Evolutionary conservation across 2,888 invertebrate genomes (phyloP).

Genomic region (Macaria notata): DNA sequence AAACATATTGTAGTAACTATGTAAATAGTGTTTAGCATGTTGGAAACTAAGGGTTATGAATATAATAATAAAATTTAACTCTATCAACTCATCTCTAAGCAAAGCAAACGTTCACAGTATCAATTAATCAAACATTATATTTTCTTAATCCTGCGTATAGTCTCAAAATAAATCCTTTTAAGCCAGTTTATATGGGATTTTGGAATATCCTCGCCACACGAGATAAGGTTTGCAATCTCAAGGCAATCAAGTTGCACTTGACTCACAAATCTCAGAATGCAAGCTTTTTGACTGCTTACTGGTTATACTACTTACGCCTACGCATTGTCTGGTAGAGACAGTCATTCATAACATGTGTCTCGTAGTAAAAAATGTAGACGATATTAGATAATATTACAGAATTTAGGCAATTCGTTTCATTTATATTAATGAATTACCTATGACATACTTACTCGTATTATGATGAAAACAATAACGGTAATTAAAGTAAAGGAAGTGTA

Average conservation of each 20-base stretch:
- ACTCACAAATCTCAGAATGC: slow-evolving; percentile 41
- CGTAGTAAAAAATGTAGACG: slow-evolving; percentile 13
- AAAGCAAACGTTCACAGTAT: too few species aligned
- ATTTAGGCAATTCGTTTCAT: neutral
- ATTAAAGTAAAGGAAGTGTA: too few species aligned
- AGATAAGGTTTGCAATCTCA: slow-evolving; percentile 25
- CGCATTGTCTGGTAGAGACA: slow-evolving; percentile 12
- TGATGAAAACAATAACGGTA: too few species aligned
- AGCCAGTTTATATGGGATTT: slow-evolving; percentile 1
- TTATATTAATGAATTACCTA: too few species aligned
- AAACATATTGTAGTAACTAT: too few species aligned
- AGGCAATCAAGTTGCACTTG: slow-evolving; percentile 42
- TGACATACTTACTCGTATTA: too few species aligned
- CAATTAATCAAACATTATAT: too few species aligned
- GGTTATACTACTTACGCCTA: slow-evolving; percentile 16
- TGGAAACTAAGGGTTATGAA: too few species aligned
- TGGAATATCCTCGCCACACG: slow-evolving; percentile 6
- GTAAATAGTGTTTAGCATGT: too few species aligned
- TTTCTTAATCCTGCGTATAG: too few species aligned
- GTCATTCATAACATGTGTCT: slow-evolving; percentile 20
- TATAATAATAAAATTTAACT: too few species aligned
- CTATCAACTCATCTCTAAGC: too few species aligned
- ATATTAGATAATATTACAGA: neutral
- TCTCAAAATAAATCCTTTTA: neutral
- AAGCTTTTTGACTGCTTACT: slow-evolving; percentile 8